Conservation (phyloP, 2,888 invertebrate genomes). For the Linyphia triangularis region DNA sequence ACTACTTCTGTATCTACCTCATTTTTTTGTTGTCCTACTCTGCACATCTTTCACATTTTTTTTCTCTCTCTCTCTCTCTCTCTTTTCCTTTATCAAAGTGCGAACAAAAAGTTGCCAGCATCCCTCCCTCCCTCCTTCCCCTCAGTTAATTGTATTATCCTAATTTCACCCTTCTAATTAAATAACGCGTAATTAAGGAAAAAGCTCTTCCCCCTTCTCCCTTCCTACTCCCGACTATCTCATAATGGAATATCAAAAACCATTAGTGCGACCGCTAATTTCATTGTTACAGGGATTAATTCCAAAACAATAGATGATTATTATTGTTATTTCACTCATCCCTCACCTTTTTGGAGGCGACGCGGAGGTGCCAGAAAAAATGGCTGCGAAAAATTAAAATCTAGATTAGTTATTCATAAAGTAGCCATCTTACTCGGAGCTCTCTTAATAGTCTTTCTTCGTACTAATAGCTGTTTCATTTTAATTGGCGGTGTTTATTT, state of each 20-base stretch:
- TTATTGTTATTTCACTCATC: conserved; percentile 71
- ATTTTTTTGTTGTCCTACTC: not conserved
- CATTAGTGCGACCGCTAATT: conserved; percentile 74
- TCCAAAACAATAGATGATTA: conserved; percentile 74
- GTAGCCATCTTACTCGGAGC: conserved; percentile 12
- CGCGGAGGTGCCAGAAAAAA: conserved; percentile 42
- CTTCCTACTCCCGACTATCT: not conserved
- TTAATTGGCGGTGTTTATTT: too few relatives aligned
- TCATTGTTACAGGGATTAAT: conserved; percentile 74
- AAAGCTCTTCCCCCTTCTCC: conserved; percentile 37
- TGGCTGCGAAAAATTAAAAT: conserved; percentile 58
- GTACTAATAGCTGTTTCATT: too few relatives aligned
- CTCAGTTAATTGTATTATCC: conserved; percentile 73
- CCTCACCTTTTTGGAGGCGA: conserved; percentile 51
- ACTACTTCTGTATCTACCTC: conserved; percentile 67
- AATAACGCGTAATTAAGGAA: conserved; percentile 75
- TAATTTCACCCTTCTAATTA: conserved; percentile 74
- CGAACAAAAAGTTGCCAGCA: conserved; percentile 70
- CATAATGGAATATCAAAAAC: conserved; percentile 75
- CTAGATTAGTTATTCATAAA: conserved; percentile 38
- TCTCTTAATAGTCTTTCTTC: too few relatives aligned
- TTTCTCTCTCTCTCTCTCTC: conserved; percentile 13
- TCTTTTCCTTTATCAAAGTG: conserved; percentile 35
- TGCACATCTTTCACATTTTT: conserved; percentile 63
- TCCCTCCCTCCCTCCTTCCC: conserved; percentile 5